Evolutionary conservation across 30 jellyfish, hydroid and myxozoan genomes (phyloP), one percentile per base, ranked within the genome.

Genomic region (Haliclystus octoradiatus): DNA sequence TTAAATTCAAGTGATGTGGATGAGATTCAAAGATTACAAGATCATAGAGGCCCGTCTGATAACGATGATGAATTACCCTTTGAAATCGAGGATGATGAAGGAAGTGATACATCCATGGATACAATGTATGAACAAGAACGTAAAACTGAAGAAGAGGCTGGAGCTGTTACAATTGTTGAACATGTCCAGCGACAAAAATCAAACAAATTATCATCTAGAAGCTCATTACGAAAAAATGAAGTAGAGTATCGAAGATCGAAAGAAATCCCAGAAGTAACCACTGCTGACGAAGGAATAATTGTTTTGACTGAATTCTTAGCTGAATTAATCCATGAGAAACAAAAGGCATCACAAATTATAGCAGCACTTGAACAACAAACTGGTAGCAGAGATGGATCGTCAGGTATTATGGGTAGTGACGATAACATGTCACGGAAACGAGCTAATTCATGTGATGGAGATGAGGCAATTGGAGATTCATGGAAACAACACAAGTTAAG

Each of bases 221-320:
- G n/a, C n/a, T 9, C 9, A 40, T 5, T 40, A 40, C 57, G 19
- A 40, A 19, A 9, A 19, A 40, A 40, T 40, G 57, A 40, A 9
- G 57, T 40, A 19, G 57, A 40, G 57, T 40, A 40, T 40, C 57
- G 57, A 19, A 9, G 57, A 40, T 40, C 57, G 57, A 40, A 40
- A 40, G 57, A 40, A 19, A 40, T 40, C 9, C 57, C 57, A 19
- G 57, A 40, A 40, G 57, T 40, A 19, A 40, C 57, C 9, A 5
- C 57, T 5, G 71, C 69, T 28, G 94, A 82, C 40, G 94, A 82
- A 52, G 88, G 94, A 14, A 82, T 82, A 23, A 50, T 66, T 19
- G 71, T 70, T 78, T 19, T 82, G 22, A 82, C 72, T 40, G 64
- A 49, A 26, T 82, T 72, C 47, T 66, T 82, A 26, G 26, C 85